Conservation (phyloP, 2,113 vertebrate species). For the Bufo bufo region DNA sequence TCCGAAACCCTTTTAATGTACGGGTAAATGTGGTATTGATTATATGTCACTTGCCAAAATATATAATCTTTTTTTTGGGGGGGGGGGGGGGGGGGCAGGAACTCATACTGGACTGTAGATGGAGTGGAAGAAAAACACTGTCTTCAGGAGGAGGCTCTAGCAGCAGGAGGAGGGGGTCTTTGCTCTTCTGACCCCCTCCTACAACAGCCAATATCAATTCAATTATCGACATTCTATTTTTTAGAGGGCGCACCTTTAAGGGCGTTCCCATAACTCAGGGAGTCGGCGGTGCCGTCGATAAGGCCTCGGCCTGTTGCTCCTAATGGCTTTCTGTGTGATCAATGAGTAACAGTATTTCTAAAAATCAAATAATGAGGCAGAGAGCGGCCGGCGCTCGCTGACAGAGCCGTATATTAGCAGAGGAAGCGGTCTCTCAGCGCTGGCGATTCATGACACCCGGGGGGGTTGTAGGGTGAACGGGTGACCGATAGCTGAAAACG, state of each 20-base stretch:
- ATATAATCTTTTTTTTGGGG: too few relatives aligned
- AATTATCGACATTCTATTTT: slow-evolving; percentile 27
- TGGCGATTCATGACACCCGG: not conserved
- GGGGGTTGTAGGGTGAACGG: not conserved
- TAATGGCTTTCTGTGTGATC: slow-evolving; percentile 43
- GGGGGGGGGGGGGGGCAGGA: too few relatives aligned
- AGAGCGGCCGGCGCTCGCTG: not conserved
- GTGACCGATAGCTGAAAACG: not conserved
- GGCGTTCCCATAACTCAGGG: slow-evolving; percentile 10
- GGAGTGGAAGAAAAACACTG: too few relatives aligned
- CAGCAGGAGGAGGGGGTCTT: too few relatives aligned
- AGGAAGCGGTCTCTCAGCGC: not conserved
- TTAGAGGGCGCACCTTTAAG: slow-evolving; percentile 24
- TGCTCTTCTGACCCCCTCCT: not conserved
- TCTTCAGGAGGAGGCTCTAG: not conserved
- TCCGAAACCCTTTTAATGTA: too few relatives aligned
- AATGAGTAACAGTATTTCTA: slow-evolving; percentile 52
- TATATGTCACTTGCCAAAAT: too few relatives aligned
- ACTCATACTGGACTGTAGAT: too few relatives aligned
- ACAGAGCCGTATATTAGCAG: slow-evolving; percentile 13
- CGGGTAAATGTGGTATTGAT: too few relatives aligned
- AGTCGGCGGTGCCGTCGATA: not conserved
- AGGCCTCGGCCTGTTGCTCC: slow-evolving; percentile 13
- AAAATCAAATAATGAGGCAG: slow-evolving; percentile 47
- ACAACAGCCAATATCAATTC: slow-evolving; percentile 2